Evolutionary conservation across 2,797 vertebrate species (phyloP), one percentile per base, ranked within the genome.

Genomic region (Sebastes iracundus): DNA sequence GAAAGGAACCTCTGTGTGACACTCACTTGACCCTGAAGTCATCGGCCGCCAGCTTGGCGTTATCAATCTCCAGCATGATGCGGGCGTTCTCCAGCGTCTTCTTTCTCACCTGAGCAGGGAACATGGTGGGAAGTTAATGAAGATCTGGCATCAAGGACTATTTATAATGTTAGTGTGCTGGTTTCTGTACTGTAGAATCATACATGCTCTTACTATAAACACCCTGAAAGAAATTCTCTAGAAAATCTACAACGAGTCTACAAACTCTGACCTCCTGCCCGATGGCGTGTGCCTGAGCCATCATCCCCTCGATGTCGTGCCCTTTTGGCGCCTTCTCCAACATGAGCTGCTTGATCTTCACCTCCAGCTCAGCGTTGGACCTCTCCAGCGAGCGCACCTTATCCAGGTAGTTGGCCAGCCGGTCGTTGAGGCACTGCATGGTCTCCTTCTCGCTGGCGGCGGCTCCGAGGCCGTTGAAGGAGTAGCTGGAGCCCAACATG

Each of bases 11-110:
- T 81, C 79, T 78, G 80, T 75, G 77, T 80, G 87, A 86, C 80
- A 94, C 96, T 95, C 86, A 97, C 96, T 97, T 97, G 86, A 96
- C 90, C 90, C 94, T 96, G 89, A 97, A 97, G 89, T 97, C 96
- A 49, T 97, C 96, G 6, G 96, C 96, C 0, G 96, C 96, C 90
- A 96, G 93, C 80, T 93, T 96, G 87, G 96, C 96, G 3, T 96
- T 97, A 86, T 97, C 96, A 58, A 96, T 96, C 93, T 96, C 96
- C 91, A 97, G 89, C 94, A 96, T 94, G 90, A 97, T 93, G 2
- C 95, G 95, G 14, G 96, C 95, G 2, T 96, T 97, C 78, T 96
- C 94, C 87, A 96, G 81, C 0, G 93, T 94, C 84, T 91, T 95
- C 86, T 94, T 95, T 66, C 95, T 92, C 71, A 96, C 93, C 96